Evolutionary conservation across 1,140 invertebrate species (phyloP), one percentile per base, ranked within the genome.

Genomic region (Macrotrachela quadricornifera): DNA sequence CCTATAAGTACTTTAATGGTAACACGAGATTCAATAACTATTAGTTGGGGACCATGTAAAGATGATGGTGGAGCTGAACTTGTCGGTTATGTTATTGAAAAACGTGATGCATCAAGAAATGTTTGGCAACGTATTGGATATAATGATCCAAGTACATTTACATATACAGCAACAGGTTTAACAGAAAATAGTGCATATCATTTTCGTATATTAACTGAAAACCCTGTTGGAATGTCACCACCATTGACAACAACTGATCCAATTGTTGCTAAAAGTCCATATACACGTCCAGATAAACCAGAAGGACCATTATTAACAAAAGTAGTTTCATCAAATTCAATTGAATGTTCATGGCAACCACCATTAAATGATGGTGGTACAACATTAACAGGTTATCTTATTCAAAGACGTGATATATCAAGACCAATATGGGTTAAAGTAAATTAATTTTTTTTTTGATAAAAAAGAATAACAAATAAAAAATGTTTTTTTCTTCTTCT

Each of bases 331-430:
- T 81, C 80, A 58, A 83, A 86, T 56, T 76, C 49, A 10, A 48
- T 44, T 63, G 85, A 84, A 59, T 72, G 92, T 0, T 78, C 78
- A 59, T 91, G 85, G 85, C 77, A 83, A 63, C 83, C 83, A 62
- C 84, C 86, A 3, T 81, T 86, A 57, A 82, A 88, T 65, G 88
- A 95, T 65, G 90, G 90, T 57, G 88, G 88, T 40, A 76, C 79
- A 41, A 85, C 87, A 0, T 84, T 96, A 61, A 48, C 39, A 10
- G 53, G 47, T 18, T 54, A 54, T 45, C 38, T 54, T 10, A 39
- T 54, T 14, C 43, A 54, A 16, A 9, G 53, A 11, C 21, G 47
- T 17, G 53, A 54, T 13, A 14, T 54, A 6, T 16, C 39, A 15
- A 21, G 56, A 17, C 46, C 46, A 13, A 39, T 48, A 8, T 54